Evolutionary conservation across 23 tunicate species (phyloP).

Genomic region (Corella eumyota): DNA sequence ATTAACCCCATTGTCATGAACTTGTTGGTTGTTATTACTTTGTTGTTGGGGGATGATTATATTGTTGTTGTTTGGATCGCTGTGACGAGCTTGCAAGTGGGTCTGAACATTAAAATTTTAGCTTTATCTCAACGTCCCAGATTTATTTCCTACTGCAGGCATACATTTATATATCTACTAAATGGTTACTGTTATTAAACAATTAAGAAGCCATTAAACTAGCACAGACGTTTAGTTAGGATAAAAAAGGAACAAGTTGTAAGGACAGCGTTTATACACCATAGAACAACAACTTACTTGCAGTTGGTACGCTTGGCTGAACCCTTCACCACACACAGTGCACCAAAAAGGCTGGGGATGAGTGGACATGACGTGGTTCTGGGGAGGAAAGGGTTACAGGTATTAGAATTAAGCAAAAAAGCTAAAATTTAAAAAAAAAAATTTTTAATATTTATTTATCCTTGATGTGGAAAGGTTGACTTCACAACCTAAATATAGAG

Average conservation of each 20-base stretch:
- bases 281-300: slow-evolving; percentile 38
- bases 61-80: slow-evolving; percentile 6
- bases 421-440: no score
- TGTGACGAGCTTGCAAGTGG: slow-evolving; percentile 38
- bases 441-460: no score
- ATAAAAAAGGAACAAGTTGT: no score
- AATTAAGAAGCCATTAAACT: no score
- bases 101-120: slow-evolving; percentile 7
- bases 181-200: no score
- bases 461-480: no score
- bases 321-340: slow-evolving; percentile 92
- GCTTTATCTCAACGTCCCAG: background rate
- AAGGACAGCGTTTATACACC: no score
- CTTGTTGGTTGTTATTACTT: slow-evolving; percentile 2
- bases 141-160: background rate
- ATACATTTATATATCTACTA: no score
- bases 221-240: no score
- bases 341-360: slow-evolving; percentile 97
- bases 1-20: no score
- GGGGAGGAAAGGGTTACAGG: background rate
- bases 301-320: slow-evolving; percentile 59
- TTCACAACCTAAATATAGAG: no score
- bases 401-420: background rate
- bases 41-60: background rate
- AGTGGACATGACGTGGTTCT: slow-evolving; percentile 85